Conservation (phyloP, 1,140 invertebrate genomes). For the Leptopilina boulardi region DNA sequence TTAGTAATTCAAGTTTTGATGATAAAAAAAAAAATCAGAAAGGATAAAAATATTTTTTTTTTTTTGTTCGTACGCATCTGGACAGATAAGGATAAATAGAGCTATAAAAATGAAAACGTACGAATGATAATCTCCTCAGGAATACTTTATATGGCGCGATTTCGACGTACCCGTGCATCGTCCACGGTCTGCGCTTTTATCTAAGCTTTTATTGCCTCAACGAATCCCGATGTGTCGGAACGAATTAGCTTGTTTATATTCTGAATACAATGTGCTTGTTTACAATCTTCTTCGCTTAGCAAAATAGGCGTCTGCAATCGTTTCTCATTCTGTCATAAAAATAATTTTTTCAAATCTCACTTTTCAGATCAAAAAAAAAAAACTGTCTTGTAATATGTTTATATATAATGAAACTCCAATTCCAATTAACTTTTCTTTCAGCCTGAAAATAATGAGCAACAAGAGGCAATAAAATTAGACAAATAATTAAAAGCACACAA, state of each 20-base stretch:
- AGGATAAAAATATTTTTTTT: not conserved
- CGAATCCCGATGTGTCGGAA: constrained; percentile 39
- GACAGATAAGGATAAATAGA: constrained; percentile 45
- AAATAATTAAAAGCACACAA: too few species aligned
- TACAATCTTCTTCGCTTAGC: constrained; percentile 30
- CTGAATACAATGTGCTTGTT: constrained; percentile 32
- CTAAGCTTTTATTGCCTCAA: constrained; percentile 50
- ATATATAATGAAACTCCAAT: not conserved
- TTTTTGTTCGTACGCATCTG: not conserved
- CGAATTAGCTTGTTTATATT: constrained; percentile 34
- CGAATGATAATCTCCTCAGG: constrained; percentile 40
- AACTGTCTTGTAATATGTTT: too few species aligned
- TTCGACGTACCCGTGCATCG: constrained; percentile 35
- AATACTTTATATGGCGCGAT: constrained; percentile 42
- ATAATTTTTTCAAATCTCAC: constrained; percentile 26
- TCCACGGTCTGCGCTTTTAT: constrained; percentile 37
- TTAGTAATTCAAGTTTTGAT: not conserved
- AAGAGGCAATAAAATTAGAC: not conserved
- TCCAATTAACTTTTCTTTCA: constrained; percentile 2
- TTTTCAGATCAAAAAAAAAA: not conserved
- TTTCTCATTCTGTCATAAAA: constrained; percentile 22
- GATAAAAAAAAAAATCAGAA: not conserved
- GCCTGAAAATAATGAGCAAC: not conserved
- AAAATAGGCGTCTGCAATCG: not conserved
- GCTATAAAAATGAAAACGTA: constrained; percentile 44